phyloP scores from a whole-genome alignment of 2,797 vertebrate genomes.

The Mormyrops boulengeri region DNA sequence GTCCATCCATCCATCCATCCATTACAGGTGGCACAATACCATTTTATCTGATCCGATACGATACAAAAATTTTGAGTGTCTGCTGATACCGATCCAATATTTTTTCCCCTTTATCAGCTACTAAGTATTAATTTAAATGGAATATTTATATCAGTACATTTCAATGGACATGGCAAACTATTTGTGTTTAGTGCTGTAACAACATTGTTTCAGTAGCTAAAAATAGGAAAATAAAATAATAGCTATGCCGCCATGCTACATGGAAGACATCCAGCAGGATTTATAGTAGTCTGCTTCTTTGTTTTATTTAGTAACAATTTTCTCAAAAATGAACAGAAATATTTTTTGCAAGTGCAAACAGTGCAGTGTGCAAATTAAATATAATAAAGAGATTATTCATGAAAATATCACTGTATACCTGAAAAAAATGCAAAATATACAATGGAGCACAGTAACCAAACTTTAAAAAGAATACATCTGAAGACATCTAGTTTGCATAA shows the following conservation, averaged over 20 bases:
- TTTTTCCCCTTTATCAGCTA: background rate
- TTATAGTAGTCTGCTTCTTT: background rate
- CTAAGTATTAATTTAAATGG: background rate
- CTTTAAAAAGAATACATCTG: too few relatives aligned
- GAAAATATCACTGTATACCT: background rate
- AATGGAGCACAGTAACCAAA: too few relatives aligned
- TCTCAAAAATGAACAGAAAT: background rate
- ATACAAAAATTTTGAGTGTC: background rate
- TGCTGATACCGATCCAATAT: background rate
- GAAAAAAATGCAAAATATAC: too few relatives aligned
- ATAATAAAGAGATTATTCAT: background rate
- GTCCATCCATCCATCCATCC: background rate
- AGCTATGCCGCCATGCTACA: background rate
- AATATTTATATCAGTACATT: background rate
- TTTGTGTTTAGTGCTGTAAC: background rate
- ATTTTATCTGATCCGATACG: background rate
- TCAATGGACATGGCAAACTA: background rate
- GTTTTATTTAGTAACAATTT: background rate
- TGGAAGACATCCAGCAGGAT: background rate
- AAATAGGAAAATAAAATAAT: background rate
- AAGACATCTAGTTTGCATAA: too few relatives aligned
- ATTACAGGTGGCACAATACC: background rate
- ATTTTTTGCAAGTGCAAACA: background rate
- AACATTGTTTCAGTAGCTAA: background rate
- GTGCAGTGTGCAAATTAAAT: background rate